Base-by-base conservation (phyloP, 2,113 vertebrate species). In the Fulica atra region DNA sequence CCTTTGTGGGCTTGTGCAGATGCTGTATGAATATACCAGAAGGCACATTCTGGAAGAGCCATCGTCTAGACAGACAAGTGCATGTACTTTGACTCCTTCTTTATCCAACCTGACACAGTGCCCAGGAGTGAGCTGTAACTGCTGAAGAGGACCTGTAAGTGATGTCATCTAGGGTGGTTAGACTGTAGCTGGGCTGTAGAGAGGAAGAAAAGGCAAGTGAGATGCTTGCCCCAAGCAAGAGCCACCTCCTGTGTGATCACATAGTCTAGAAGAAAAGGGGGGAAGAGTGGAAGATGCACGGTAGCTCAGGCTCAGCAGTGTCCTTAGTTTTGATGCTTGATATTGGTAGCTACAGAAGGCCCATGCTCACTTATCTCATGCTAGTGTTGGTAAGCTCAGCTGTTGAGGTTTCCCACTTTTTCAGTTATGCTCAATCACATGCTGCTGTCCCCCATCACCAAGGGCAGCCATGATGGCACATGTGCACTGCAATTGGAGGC, bases 401-500 rank as follows among this genome's bases (percentile, higher is more conserved):
- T 61, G 21, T 51, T 56, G 77, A 71, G 46, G 9, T 44, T 78
- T 60, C 13, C 25, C 31, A 7, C 12, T 51, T 59, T 78, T 68
- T 26, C 29, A 51, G 14, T 53, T 76, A 31, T 2, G 7, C 14
- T 87, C 57, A 91, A n/a, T 21, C 0, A 0, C 35, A 13, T 13
- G 14, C 33, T 80, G 53, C 50, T 79, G 38, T 73, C 16, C 33
- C 33, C 19, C 33, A 17, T 60, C 40, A 50, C 26, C 60, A 28
- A 17, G 4, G 25, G 24, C 70, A 61, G 59, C 71, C 46, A 14
- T 29, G 46, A 25, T 2, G 11, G 36, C 25, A 64, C 0, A 0
- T 33, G 46, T 38, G 15, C 4, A 1, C 57, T 78, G 29, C 13
- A 2, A 60, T 81, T 51, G 70, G 29, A 85, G 44, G 23, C 1